Conservation (phyloP, 2,113 vertebrate species). For the Chrysochloris asiatica region DNA sequence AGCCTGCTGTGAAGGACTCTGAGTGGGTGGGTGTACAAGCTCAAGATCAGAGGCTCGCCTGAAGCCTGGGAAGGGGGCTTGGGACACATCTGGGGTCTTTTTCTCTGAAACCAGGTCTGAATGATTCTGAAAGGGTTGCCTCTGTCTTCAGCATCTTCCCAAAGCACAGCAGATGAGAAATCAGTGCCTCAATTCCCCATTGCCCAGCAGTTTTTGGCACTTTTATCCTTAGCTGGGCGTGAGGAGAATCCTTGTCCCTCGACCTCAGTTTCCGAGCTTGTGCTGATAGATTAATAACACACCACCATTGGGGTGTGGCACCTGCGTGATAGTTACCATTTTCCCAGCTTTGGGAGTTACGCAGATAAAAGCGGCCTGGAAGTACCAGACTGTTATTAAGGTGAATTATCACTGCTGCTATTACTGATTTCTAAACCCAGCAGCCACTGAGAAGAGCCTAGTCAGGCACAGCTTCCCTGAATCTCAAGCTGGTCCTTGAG, state of each 20-base stretch:
- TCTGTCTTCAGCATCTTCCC: neutral
- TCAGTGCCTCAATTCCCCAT: neutral
- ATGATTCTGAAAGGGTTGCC: neutral
- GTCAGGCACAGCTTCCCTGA: neutral
- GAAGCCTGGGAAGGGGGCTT: neutral
- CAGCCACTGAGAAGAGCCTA: constrained; percentile 48
- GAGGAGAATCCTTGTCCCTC: constrained; percentile 29
- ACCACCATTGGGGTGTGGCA: constrained; percentile 67
- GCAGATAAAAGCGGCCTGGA: constrained; percentile 68
- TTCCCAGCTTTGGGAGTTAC: constrained; percentile 65
- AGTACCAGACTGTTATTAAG: constrained; percentile 75
- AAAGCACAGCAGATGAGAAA: neutral
- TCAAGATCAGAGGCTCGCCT: constrained; percentile 16
- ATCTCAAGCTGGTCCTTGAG: neutral
- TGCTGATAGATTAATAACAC: constrained; percentile 64
- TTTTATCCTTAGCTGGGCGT: neutral
- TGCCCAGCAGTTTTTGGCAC: neutral
- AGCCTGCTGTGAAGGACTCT: neutral
- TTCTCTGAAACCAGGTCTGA: neutral
- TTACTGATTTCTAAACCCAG: constrained; percentile 72
- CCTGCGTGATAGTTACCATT: constrained; percentile 71
- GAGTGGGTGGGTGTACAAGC: neutral
- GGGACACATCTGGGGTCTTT: neutral
- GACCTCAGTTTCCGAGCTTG: constrained; percentile 75
- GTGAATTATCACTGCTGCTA: constrained; percentile 73